Base-by-base conservation (phyloP, 2,888 invertebrate genomes). In the Sarcophaga caerulescens region DNA sequence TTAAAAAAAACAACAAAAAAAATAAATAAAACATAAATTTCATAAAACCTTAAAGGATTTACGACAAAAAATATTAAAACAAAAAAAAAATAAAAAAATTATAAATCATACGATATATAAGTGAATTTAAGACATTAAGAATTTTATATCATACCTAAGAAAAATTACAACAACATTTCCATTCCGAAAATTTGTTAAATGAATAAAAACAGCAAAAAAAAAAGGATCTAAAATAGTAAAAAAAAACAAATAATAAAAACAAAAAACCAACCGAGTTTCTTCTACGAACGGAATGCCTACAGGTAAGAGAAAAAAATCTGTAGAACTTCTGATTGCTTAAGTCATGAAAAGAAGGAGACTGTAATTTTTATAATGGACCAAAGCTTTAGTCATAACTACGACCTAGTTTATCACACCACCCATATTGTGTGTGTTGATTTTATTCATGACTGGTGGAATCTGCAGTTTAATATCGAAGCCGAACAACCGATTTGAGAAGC, bases 121-220 rank as follows among this genome's bases (percentile, higher is more conserved):
- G 83, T 77, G 79, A 85, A 85, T 80, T 85, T 82, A 85, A 85
- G 73, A 73, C 80, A 81, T 81, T 83, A 83, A 86, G 74, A 86
- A 86, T 86, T 86, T 86, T 86, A 81, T 86, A 86, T 86, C 86
- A 84, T 81, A 81, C 47, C 66, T 81, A 78, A 81, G 65, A 81
- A 79, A 47, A 74, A 75, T 76, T 75, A 47, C 60, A 63, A 21
- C 70, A 76, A 84, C 83, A 84, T 84, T 86, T 84, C 78, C 81
- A 86, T 81, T 81, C 81, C 75, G 77, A 86, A 84, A 84, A 69
- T 84, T 84, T 84, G 81, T 84, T 86, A 78, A 52, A 52, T 52
- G 5, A 52, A 52, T 17, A 14, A 52, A 52, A 52, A 52, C 17
- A 52, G 52, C 17, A 77, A 14, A 68, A n/a, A 74, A 81, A 68